phyloP scores from a whole-genome alignment of 2,113 vertebrate species.

The Catagonus wagneri region DNA sequence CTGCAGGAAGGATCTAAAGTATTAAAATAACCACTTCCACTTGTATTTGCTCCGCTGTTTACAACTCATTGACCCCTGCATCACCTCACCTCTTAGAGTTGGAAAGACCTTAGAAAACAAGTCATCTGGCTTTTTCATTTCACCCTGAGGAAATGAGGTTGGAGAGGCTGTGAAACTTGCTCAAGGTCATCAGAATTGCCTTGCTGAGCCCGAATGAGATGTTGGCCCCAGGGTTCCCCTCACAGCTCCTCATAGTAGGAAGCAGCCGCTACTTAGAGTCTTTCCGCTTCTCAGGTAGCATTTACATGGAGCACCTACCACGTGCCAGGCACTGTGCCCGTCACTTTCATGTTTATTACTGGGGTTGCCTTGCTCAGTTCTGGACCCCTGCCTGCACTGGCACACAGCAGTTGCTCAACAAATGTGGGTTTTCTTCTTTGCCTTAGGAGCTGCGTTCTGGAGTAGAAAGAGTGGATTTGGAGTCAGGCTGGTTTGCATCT shows the following conservation, averaged over 20 bases:
- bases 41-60: conserved; percentile 52
- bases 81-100: not conserved
- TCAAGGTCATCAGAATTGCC: not conserved
- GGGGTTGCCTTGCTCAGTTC: not conserved
- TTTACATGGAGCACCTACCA: not conserved
- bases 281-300: not conserved
- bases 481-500: not conserved
- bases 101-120: not conserved
- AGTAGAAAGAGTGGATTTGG: not conserved
- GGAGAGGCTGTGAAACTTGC: not conserved
- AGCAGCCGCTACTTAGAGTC: not conserved
- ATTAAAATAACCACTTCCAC: conserved; percentile 1
- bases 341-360: not conserved
- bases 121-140: conserved; percentile 16
- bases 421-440: not conserved
- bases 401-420: not conserved
- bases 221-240: not conserved
- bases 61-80: not conserved
- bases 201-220: not conserved
- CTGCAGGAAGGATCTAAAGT: not conserved
- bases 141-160: conserved; percentile 5
- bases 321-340: not conserved
- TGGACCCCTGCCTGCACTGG: not conserved
- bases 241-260: no score
- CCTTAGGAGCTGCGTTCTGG: not conserved